Base-by-base conservation (phyloP, 30 jellyfish, hydroid and myxozoan species). In the Aurelia sp. region DNA sequence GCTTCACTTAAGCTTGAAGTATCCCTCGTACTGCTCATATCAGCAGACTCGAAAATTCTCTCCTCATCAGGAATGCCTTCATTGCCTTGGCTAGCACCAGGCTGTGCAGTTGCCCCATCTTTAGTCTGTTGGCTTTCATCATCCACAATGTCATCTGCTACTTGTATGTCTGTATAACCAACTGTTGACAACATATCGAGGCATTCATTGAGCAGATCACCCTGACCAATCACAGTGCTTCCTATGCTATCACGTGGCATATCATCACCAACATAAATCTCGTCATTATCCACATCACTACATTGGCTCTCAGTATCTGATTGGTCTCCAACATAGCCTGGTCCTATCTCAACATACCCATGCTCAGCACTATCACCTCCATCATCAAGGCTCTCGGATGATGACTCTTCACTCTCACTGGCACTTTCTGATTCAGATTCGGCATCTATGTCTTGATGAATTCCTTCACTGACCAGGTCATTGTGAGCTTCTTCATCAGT, bases 291-390 rank as follows among this genome's bases (percentile, higher is more conserved):
- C 13, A 84, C 93, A 35, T 84, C 93, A 41, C 88, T 70, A 40
- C 77, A 84, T 40, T 76, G 84, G 76, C 93, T 84, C 20, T 40
- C 93, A 10, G 93, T 59, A 44, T 84, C 93, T n/a, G 88, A 70
- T 27, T 89, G 89, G 59, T 88, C 98, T 31, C 74, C 88, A 3
- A 81, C 91, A 69, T 86, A 85, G 67, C 92, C 98, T 0, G 90
- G 98, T 57, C 74, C 98, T 11, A 92, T 77, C 72, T 92, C 98
- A 2, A 86, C 74, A 61, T 92, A 92, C 4, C 98, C 98, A 53
- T 79, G 92, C 80, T 92, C 98, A 6, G 92, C 90, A 40, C 83
- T 85, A 17, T 88, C 96, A 8, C 80, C 83, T 11, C 85, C 97
- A 40, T 81, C 97, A 48, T 90, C 91, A 51, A 68, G 61, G 24